A percentile compares a stretch with the other conserved stretches of the same genome.
Conservation (phyloP, 2,113 vertebrate species). For the Geococcyx californianus region DNA sequence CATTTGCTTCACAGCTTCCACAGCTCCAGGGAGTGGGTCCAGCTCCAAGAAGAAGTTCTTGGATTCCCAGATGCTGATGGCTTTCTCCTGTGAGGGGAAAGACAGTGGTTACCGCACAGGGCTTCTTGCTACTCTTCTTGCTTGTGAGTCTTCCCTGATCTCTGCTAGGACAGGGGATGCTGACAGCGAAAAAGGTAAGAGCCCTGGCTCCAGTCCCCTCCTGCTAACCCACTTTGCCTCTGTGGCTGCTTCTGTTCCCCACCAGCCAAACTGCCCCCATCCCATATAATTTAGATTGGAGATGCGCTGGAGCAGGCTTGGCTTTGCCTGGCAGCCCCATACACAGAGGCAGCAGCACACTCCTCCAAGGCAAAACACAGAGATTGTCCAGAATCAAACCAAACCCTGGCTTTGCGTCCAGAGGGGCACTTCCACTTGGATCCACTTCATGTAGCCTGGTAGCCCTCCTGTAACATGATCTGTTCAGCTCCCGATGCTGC, state of each 20-base stretch:
- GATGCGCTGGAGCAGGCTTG: neutral
- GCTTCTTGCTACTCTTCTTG: neutral
- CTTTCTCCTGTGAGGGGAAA: conserved; percentile 83
- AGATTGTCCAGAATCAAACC: neutral
- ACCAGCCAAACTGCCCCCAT: neutral
- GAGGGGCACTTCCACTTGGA: neutral
- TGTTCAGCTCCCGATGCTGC: neutral
- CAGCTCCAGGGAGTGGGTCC: conserved; percentile 89
- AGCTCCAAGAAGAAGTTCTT: conserved; percentile 93
- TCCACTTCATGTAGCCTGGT: neutral
- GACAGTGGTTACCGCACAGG: neutral
- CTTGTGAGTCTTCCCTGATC: neutral
- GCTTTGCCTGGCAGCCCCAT: neutral
- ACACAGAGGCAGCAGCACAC: neutral
- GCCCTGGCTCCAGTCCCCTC: neutral
- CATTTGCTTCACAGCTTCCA: conserved; percentile 94
- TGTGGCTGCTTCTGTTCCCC: neutral
- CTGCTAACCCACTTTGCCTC: neutral
- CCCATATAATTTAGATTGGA: neutral
- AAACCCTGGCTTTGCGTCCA: neutral
- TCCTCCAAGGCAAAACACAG: neutral
- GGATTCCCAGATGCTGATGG: conserved; percentile 94
- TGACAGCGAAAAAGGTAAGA: neutral
- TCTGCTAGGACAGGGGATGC: neutral
- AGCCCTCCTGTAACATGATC: neutral